Base-by-base conservation (phyloP, 2,797 vertebrate genomes). In the Chromobotia macracanthus region DNA sequence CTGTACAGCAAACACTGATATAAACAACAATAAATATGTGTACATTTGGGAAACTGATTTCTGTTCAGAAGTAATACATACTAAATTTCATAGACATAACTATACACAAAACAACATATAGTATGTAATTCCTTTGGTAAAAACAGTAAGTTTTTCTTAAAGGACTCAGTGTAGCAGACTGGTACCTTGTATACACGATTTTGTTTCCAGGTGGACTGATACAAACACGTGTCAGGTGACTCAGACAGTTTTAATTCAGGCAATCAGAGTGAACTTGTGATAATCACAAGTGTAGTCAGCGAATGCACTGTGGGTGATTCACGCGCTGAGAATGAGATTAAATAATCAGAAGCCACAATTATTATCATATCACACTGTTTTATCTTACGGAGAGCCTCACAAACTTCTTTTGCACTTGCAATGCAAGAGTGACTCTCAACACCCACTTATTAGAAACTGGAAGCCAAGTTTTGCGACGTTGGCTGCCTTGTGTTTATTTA, bases 401-500 rank as follows among this genome's bases (percentile, higher is more conserved):
- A 61, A 69, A 64, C 48, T 55, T 41, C 1, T 68, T 63, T 31
- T 25, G 75, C 11, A 55, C 58, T 61, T 67, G 64, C 51, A 76
- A 76, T 18, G 61, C 19, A 44, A 67, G 35, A 68, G 65, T 77
- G 55, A 53, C 65, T 77, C 55, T 67, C 44, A 16, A 78, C 75
- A 63, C 75, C 75, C 66, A 78, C 66, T 38, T 77, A 51, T 70
- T 53, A 1, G 56, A 78, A 61, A 70, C 25, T 63, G 13, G 44
- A 44, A 70, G 75, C 75, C 75, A 78, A 70, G 56, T 78, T 28
- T 9, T 69, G 51, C 28, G 28, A 70, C 46, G 66, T 70, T 77
- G 75, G 75, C 65, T n/a, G 55, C 41, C 66, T 78, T 38, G 28
- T 69, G 75, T 78, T 70, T 78, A 78, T 78, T 78, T 78, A 78